These are phyloP conservation scores for Zaprionus davidi DNA, from an alignment of 1,140 invertebrate species.

Conservation along the genomic window DNA sequence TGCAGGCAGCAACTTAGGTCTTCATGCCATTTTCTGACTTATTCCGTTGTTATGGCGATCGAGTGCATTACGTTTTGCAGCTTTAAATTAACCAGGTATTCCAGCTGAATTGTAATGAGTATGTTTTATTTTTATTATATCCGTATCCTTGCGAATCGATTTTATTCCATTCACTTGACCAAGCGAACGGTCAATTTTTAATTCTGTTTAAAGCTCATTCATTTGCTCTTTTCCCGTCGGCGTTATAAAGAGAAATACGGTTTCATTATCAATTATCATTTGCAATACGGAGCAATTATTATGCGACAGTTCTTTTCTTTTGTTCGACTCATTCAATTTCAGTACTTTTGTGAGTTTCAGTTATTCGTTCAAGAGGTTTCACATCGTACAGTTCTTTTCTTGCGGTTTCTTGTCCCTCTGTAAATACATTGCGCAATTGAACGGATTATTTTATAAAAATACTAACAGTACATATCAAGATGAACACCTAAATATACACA, in stretches of 20 bases:
- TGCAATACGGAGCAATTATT: slow-evolving; percentile 36
- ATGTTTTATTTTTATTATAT: slow-evolving; percentile 21
- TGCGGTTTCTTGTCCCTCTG: slow-evolving; percentile 14
- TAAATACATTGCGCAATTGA: slow-evolving; percentile 50
- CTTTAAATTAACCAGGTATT: background rate
- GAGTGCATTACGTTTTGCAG: background rate
- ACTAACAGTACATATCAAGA: slow-evolving; percentile 80
- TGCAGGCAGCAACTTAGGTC: background rate
- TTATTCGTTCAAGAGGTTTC: slow-evolving; percentile 63
- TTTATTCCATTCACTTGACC: slow-evolving; percentile 14
- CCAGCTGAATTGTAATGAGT: background rate
- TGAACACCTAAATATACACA: slow-evolving; percentile 80
- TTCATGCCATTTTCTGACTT: background rate
- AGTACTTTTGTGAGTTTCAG: background rate
- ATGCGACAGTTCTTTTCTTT: background rate
- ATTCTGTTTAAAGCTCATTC: slow-evolving; percentile 58
- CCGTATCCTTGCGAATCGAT: slow-evolving; percentile 9
- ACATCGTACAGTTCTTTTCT: slow-evolving; percentile 24
- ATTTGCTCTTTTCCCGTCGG: slow-evolving; percentile 22
- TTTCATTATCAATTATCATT: slow-evolving; percentile 73
- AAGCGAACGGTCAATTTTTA: slow-evolving; percentile 47
- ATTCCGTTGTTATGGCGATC: background rate
- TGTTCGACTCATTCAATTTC: background rate
- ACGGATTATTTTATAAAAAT: slow-evolving; percentile 61
- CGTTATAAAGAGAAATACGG: slow-evolving; percentile 62